Base-by-base conservation (phyloP, 2,888 invertebrate species). In the Melanostoma scalare region DNA sequence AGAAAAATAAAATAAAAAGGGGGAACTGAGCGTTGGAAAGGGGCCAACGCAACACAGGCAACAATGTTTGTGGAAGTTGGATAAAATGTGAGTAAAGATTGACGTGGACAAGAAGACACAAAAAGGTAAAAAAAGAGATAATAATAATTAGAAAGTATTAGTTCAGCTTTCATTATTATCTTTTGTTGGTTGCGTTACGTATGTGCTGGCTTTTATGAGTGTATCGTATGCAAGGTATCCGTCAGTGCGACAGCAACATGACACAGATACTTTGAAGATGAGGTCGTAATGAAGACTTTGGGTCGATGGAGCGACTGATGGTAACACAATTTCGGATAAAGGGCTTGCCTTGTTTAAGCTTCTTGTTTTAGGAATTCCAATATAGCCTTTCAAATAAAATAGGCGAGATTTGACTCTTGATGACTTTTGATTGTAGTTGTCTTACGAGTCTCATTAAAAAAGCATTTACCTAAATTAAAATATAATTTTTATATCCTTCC, bases 91-190 rank as follows among this genome's bases (percentile, higher is more conserved):
- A 58, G 35, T 31, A 36, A 52, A 53, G 63, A 42, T 46, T 40
- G 56, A 56, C 53, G 74, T 46, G 33, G 36, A 60, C 58, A 65
- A 40, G 60, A 30, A 56, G 52, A 58, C 61, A 61, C 52, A 52
- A 50, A 79, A 73, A 79, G 33, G n/a, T 30, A n/a, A 40, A 48
- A 63, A 38, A 63, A 63, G 35, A 50, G 48, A 48, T 63, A 63
- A 63, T 46, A 46, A 78, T 68, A 82, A 82, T 82, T 82, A 82
- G 82, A 82, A 82, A 82, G 82, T 82, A 77, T 82, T 82, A 77
- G 82, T 69, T 73, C 56, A 71, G 81, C 77, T 77, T 73, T 82
- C 72, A 63, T 73, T 63, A 71, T 71, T 71, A 38, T 42, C 68
- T 68, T 63, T 50, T 38, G 63, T 50, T 44, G 44, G 72, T 76